Percentiles rank a stretch among this genome's conserved stretches.
Evolutionary conservation across 2,797 vertebrate species (phyloP).

Genomic region (Nyctalus aviator): DNA sequence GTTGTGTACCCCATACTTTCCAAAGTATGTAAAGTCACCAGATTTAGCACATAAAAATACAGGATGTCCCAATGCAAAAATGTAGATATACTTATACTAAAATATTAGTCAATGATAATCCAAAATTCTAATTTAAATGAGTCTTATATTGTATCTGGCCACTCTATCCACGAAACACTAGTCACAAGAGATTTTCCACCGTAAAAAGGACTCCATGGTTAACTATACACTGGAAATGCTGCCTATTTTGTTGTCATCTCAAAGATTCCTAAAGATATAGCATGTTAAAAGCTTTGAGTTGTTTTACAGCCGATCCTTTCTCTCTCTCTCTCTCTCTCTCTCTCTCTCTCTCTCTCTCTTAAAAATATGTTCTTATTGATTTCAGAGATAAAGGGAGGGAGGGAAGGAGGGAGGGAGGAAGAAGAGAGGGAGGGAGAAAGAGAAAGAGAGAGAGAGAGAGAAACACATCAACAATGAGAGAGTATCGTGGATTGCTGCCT

Average conservation of each 20-base stretch:
- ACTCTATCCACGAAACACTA: neutral
- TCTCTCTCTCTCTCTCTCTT: no score
- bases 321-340: neutral
- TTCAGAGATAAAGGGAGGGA: no score
- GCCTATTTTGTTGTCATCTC: neutral
- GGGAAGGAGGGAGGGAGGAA: no score
- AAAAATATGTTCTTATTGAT: no score
- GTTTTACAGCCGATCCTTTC: neutral
- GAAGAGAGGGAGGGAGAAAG: no score
- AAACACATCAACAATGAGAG: no score
- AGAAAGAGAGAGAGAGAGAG: no score
- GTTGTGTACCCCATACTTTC: neutral
- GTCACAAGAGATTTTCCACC: neutral
- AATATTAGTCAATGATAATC: neutral
- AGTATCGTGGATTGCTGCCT: no score
- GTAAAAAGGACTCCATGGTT: neutral
- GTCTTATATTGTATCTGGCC: constrained; percentile 14
- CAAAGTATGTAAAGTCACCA: neutral
- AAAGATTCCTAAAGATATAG: neutral
- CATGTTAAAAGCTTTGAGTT: neutral
- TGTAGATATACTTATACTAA: neutral
- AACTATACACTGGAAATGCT: accelerated
- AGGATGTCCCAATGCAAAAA: neutral
- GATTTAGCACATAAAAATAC: neutral
- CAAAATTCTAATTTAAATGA: neutral